These are phyloP conservation scores for Chascanopsetta lugubris DNA, from an alignment of 2,113 vertebrate species.

Conservation along the genomic window DNA sequence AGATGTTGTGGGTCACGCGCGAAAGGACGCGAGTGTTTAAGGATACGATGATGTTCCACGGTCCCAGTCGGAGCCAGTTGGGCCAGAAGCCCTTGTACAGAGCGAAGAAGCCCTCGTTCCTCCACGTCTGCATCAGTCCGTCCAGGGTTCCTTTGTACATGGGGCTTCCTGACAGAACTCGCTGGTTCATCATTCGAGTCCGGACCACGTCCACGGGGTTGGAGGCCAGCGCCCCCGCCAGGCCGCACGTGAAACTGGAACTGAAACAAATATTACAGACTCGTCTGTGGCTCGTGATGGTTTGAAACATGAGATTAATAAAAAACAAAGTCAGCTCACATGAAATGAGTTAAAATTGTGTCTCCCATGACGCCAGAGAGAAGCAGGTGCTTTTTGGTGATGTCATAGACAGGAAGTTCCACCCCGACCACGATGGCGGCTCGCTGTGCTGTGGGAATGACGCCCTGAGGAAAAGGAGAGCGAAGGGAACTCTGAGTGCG, in stretches of 20 bases:
- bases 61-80: constrained; percentile 96
- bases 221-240: constrained; percentile 84
- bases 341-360: constrained; percentile 82
- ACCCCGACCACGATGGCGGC: constrained; percentile 86
- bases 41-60: constrained; percentile 99
- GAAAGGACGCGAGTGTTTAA: too few relatives aligned
- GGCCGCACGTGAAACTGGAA: constrained; percentile 84
- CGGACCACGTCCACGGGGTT: constrained; percentile 86
- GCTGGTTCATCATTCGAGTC: constrained; percentile 87
- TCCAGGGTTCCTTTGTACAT: constrained; percentile 85
- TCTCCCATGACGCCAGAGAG: constrained; percentile 82
- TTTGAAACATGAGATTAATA: background rate
- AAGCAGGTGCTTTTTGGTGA: constrained; percentile 85
- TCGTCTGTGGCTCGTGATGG: background rate
- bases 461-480: constrained; percentile 72
- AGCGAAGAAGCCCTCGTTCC: constrained; percentile 94
- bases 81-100: constrained; percentile 99
- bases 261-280: constrained; percentile 53
- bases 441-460: constrained; percentile 84
- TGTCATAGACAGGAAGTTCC: constrained; percentile 86
- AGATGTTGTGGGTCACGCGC: too few relatives aligned
- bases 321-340: constrained; percentile 61
- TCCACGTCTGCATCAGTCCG: constrained; percentile 90
- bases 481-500: background rate
- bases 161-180: constrained; percentile 74